Evolutionary conservation across 2,113 vertebrate genomes (phyloP).

Genomic region (Elgaria multicarinata): DNA sequence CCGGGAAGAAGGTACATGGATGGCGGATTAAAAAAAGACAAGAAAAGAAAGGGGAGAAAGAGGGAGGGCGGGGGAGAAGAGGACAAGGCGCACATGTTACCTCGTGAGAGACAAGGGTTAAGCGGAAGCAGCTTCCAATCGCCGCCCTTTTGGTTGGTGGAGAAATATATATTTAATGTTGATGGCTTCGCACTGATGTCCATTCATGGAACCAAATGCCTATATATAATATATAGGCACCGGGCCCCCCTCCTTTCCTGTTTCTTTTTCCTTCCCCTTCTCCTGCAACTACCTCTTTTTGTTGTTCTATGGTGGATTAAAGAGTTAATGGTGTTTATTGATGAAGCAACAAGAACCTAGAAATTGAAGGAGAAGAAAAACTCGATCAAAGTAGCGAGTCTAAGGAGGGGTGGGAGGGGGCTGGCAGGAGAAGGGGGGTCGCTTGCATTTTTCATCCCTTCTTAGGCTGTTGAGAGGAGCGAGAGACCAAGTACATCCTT

Average conservation of each 20-base stretch:
- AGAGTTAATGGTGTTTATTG: too few relatives aligned
- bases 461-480: not conserved
- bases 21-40: not conserved
- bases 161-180: constrained; percentile 9
- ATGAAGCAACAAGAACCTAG: not conserved
- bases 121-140: constrained; percentile 13
- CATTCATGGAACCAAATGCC: constrained; percentile 21
- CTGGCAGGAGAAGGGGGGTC: not conserved
- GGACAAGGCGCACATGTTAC: constrained; percentile 30
- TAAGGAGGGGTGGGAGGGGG: not conserved
- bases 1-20: not conserved
- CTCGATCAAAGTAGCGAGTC: not conserved
- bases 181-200: not conserved
- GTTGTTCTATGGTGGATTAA: not conserved
- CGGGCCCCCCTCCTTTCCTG: not conserved
- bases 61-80: too few relatives aligned
- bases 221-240: not conserved
- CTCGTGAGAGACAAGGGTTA: constrained; percentile 6
- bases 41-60: too few relatives aligned
- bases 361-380: not conserved
- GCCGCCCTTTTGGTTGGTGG: constrained; percentile 15
- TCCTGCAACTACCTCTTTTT: not conserved
- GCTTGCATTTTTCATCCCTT: not conserved
- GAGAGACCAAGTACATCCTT: not conserved
- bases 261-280: not conserved